Conservation (phyloP, 2,113 vertebrate genomes). For the Abramis brama region DNA sequence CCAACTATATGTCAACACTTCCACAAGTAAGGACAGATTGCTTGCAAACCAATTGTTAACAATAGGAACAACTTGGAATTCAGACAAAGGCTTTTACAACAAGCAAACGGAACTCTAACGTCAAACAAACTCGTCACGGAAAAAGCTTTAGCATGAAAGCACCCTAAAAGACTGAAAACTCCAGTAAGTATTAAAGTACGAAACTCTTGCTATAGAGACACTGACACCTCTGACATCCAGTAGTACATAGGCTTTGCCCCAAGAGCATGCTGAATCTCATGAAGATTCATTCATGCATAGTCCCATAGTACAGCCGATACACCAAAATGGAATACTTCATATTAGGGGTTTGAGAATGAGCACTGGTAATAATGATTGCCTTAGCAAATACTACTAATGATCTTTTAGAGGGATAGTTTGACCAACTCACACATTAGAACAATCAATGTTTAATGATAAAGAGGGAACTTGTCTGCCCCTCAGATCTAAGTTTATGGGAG, state of each 20-base stretch:
- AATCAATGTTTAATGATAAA: slow-evolving; percentile 21
- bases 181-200: neutral
- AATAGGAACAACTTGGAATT: neutral
- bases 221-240: neutral
- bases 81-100: neutral
- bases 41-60: neutral
- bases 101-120: neutral
- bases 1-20: neutral
- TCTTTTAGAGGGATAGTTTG: neutral
- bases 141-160: neutral
- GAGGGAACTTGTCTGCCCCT: neutral
- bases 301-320: neutral
- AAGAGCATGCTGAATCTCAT: neutral
- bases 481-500: slow-evolving; percentile 23
- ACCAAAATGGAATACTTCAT: neutral
- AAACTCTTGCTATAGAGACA: neutral
- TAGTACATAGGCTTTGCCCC: neutral
- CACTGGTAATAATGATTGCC: neutral
- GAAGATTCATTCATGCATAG: neutral
- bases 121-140: neutral
- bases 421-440: slow-evolving; percentile 21
- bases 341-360: slow-evolving; percentile 4
- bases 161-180: neutral
- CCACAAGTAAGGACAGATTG: neutral
- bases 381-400: neutral